Percentiles rank a stretch among this genome's conserved stretches.
Conservation (phyloP, 2,797 vertebrate species). For the Halcyon badia region DNA sequence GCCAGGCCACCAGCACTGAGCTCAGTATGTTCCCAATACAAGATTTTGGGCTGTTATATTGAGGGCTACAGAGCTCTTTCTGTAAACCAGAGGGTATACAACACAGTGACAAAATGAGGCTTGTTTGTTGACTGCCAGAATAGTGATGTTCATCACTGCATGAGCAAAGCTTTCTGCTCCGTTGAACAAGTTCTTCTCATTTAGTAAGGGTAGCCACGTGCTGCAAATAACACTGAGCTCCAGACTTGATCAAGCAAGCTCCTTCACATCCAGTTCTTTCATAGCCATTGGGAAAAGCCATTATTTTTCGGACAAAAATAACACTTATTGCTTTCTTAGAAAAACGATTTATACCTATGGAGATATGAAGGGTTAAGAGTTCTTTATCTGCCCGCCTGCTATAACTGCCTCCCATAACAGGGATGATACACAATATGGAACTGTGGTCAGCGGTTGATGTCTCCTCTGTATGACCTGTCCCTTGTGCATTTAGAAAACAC, state of each 20-base stretch:
- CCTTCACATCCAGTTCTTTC: background rate
- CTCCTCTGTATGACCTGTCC: background rate
- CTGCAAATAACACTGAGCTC: conserved; percentile 63
- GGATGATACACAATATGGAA: background rate
- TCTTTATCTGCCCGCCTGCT: background rate
- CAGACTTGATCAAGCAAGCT: conserved; percentile 21
- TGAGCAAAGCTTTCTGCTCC: background rate
- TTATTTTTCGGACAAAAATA: background rate
- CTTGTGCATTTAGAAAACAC: background rate
- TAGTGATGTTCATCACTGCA: background rate
- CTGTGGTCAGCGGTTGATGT: background rate
- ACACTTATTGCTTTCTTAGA: background rate
- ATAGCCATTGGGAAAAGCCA: background rate
- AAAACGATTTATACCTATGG: background rate
- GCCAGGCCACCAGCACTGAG: background rate
- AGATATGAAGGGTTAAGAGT: background rate
- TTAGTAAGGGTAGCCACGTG: conserved; percentile 64
- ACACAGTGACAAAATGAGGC: background rate
- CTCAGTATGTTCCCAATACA: background rate
- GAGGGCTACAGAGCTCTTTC: background rate
- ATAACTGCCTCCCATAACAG: background rate
- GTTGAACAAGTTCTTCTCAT: background rate
- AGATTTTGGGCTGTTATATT: background rate
- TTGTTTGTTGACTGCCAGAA: background rate
- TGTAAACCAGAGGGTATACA: background rate